Evolutionary conservation across 2,113 vertebrate species (phyloP).

Genomic region (Speoplatyrhinus poulsoni): DNA sequence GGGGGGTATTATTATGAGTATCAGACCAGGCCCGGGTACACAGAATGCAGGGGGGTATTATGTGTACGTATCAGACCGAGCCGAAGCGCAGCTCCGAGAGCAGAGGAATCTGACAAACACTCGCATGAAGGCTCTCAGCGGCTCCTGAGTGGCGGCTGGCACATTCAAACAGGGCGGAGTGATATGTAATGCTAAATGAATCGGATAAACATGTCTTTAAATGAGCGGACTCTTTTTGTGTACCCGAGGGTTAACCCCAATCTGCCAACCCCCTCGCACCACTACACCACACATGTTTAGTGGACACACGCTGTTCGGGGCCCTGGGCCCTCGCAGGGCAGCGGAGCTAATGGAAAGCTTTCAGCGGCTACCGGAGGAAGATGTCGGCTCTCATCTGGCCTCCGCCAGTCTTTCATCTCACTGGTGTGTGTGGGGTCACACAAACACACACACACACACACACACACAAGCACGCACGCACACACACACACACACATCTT

Average conservation of each 20-base stretch:
- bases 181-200: constrained; percentile 82
- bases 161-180: constrained; percentile 54
- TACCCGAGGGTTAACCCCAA: constrained; percentile 36
- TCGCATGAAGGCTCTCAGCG: neutral
- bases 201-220: constrained; percentile 78
- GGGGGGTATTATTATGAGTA: neutral
- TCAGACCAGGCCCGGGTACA: neutral
- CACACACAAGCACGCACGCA: constrained; percentile 3
- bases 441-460: constrained; percentile 10
- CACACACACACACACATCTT: constrained; percentile 15
- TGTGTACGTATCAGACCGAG: constrained; percentile 10
- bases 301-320: constrained; percentile 77
- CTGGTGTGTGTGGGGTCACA: constrained; percentile 59
- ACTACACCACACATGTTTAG: constrained; percentile 1
- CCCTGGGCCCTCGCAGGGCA: constrained; percentile 76
- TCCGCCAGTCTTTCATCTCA: constrained; percentile 79
- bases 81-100: neutral
- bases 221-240: constrained; percentile 54
- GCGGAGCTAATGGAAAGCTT: constrained; percentile 96
- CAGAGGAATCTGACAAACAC: constrained; percentile 18
- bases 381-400: constrained; percentile 85
- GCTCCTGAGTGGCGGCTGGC: constrained; percentile 59
- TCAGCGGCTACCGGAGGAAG: constrained; percentile 81
- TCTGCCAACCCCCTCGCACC: constrained; percentile 2
- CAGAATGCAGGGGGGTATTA: constrained; percentile 2